A percentile compares a stretch with the other conserved stretches of the same genome.
Evolutionary conservation across 2,888 invertebrate genomes (phyloP).

Genomic region (Rotaria magnacalcarata): DNA sequence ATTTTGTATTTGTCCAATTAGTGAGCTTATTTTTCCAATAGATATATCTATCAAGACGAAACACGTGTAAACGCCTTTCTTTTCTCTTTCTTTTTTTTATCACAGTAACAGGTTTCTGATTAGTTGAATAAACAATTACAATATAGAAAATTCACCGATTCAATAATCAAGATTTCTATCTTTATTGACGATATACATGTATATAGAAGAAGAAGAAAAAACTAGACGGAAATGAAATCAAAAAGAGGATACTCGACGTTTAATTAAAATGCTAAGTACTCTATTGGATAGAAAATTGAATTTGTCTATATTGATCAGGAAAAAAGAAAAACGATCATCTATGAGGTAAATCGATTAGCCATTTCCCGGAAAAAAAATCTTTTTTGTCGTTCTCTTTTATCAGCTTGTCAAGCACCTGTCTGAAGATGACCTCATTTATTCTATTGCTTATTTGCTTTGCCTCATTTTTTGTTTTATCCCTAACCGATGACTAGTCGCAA

Average conservation of each 20-base stretch:
- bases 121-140: neutral
- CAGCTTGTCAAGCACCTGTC: constrained; percentile 29
- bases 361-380: neutral
- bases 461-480: neutral
- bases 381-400: constrained; percentile 6
- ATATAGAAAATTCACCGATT: neutral
- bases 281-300: constrained; percentile 14
- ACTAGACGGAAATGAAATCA: neutral
- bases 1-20: neutral
- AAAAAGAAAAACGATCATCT: constrained; percentile 9
- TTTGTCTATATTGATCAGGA: neutral
- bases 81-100: neutral
- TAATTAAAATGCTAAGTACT: neutral
- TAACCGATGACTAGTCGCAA: neutral
- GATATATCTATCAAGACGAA: neutral
- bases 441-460: constrained; percentile 7
- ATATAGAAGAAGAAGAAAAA: no score
- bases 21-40: neutral
- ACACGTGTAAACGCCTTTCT: neutral
- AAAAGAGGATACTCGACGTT: neutral
- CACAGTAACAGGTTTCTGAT: neutral
- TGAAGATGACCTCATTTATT: constrained; percentile 26
- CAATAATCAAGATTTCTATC: no score
- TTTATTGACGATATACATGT: no score
- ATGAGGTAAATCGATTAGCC: constrained; percentile 13